These are phyloP conservation scores for Ahaetulla prasina DNA, from an alignment of 2,113 vertebrate genomes.

Conservation along the genomic window DNA sequence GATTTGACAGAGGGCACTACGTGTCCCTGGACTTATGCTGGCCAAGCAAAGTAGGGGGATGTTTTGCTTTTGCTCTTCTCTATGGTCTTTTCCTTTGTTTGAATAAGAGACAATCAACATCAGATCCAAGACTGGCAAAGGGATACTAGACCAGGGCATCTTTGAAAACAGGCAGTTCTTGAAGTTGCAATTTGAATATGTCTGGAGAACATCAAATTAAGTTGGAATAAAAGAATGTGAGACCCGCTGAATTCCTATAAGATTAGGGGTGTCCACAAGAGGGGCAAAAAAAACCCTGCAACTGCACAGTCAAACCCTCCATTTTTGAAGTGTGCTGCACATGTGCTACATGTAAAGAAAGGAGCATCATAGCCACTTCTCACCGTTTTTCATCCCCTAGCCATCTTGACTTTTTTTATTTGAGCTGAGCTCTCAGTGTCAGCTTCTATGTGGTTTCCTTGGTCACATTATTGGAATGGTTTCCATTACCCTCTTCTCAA, in stretches of 20 bases:
- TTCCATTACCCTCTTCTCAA: not conserved
- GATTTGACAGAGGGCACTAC: too few relatives aligned
- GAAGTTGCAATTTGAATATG: too few relatives aligned
- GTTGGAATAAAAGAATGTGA: not conserved
- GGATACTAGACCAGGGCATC: too few relatives aligned
- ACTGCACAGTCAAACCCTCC: not conserved
- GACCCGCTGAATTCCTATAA: not conserved
- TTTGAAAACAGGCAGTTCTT: too few relatives aligned
- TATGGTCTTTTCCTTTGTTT: too few relatives aligned
- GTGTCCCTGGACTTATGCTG: too few relatives aligned
- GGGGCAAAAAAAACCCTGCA: not conserved
- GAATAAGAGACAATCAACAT: too few relatives aligned
- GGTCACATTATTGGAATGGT: not conserved
- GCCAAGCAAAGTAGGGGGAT: too few relatives aligned
- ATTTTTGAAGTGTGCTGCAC: not conserved
- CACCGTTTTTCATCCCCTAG: not conserved
- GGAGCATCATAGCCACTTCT: not conserved
- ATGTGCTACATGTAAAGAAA: not conserved
- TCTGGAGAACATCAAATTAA: too few relatives aligned
- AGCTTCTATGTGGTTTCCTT: not conserved
- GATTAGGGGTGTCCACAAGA: not conserved
- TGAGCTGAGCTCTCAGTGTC: not conserved
- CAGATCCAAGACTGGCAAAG: too few relatives aligned
- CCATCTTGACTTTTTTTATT: not conserved
- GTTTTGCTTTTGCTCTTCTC: too few relatives aligned